Evolutionary conservation across 1,140 invertebrate genomes (phyloP), one percentile per base, ranked within the genome.

Genomic region (Xylocopa sonorina): DNA sequence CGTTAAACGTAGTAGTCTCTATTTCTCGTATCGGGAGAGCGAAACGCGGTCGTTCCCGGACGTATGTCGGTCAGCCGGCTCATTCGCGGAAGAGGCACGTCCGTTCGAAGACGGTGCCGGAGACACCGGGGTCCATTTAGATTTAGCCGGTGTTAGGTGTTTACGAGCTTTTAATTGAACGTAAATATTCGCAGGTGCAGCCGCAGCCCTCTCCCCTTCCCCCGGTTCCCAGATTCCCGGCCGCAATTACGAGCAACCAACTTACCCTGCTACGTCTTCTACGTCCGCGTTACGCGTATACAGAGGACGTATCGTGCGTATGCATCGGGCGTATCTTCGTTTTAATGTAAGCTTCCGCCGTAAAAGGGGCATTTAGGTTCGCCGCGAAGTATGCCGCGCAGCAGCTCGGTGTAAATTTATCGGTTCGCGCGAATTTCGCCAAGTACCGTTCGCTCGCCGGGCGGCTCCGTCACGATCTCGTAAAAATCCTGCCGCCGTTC

Each of bases 131-230:
- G 58, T 32, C 48, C 60, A 64, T 69, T 64, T 76, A 80, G 82
- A 84, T 84, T 83, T 84, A 84, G 53, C 82, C 68, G 55, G 68
- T 58, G 75, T 60, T 68, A 51, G 51, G 60, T 76, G 60, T 83
- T 84, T 84, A 84, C 58, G 83, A 84, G 76, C 46, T 84, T 84
- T 84, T 84, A 84, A 84, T 83, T 84, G 83, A 84, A 76, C 83
- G 83, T 84, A 84, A 84, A 84, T 80, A 84, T 80, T 68, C 50
- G 83, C 83, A 84, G 83, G 78, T 84, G 83, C 83, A 76, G 29
- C 53, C 46, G 32, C 34, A 27, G 41, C 58, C 16, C 50, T 46
- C 21, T 48, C 1, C 24, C 24, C 34, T 24, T 27, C 27, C 46
- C 34, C 57, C 73, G 24, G 48, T 14, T n/a, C 74, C 21, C 34